Evolutionary conservation across 2,113 vertebrate species (phyloP), one percentile per base, ranked within the genome.

Genomic region (Zapus hudsonius): DNA sequence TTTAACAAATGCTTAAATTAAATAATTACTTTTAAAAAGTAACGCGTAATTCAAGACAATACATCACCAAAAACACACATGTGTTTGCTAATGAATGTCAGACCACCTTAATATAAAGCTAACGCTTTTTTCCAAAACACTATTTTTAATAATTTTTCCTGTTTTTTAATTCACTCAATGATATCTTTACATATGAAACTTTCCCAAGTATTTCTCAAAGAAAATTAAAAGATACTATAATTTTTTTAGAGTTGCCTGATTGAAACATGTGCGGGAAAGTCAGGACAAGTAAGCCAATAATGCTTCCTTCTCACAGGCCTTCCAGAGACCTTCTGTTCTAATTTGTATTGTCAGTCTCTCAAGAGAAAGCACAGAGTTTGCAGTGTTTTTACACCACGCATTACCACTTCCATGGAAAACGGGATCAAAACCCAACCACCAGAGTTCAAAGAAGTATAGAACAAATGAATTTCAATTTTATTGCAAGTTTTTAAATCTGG

Each of bases 391-490:
- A 63, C 95, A 90, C 83, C 82, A 84, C 4, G 33, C 70, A 87
- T 95, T 70, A 92, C 87, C 95, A 94, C 93, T 96, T 96, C 86
- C 92, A 94, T 96, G 94, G 17, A 80, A 94, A 95, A 90, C 44
- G 44, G 73, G 59, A 94, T 73, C 82, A 84, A 94, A 90, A 66
- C 38, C 89, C 84, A 61, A 76, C 86, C 92, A 91, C 91, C 96
- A 72, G 70, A 92, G 91, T 83, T 95, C 66, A 84, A 89, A 94
- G 89, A 84, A 57, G 70, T 55, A 90, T 85, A 95, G 94, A 95
- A 73, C 92, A 81, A 91, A 9, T 3, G 47, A 38, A 78, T 89
- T 94, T 84, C 64, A 29, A 84, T 91, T 94, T 94, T 87, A 94
- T 91, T 94, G 93, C 95, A 97, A 92, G 75, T 94, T 94, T 94